Base-by-base conservation (phyloP, 2,888 invertebrate genomes). In the Amiota communis region DNA sequence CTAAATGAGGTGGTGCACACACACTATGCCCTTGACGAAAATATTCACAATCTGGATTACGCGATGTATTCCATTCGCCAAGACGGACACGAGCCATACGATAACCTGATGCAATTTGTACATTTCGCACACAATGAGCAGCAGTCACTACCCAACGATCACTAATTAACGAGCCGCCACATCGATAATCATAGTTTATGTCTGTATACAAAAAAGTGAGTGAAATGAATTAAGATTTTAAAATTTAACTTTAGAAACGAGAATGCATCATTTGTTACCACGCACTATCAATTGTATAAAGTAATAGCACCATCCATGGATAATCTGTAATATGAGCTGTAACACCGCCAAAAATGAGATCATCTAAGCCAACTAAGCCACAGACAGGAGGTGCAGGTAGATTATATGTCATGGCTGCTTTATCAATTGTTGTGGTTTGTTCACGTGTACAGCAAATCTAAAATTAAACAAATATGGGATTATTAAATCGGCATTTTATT, bases 101-200 rank as follows among this genome's bases (percentile, higher is more conserved):
- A 92, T 93, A 94, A 10, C 76, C 93, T 92, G 15, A 91, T 91
- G 23, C 93, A 93, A 81, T 91, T 92, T 23, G 46, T 9, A 17
- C 8, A 47, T 65, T 65, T n/a, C 47, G 20, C 36, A 95, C 89
- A 81, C 95, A 95, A 83, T 95, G 95, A 0, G 93, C 94, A 0
- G 95, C 95, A 0, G 95, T 95, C 72, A 95, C 80, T 2, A 81
- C 73, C 79, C 79, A 83, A 13, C 75, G 79, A 2, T 74, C 71
- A 12, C 67, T 68, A 12, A 81, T 76, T 1, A 83, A 77, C 2
- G 77, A 71, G 1, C 81, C 81, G 0, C 81, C 81, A 57, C 81
- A 83, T 17, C 64, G 64, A 17, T 65, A 17, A 15, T 47, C 64
- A 65, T 23, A 65, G 48, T 13, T 71, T 1, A 20, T 73, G 70